Percentiles rank a stretch among this genome's conserved stretches.
Conservation (phyloP, 1,140 invertebrate species). For the Rhyzopertha dominica region DNA sequence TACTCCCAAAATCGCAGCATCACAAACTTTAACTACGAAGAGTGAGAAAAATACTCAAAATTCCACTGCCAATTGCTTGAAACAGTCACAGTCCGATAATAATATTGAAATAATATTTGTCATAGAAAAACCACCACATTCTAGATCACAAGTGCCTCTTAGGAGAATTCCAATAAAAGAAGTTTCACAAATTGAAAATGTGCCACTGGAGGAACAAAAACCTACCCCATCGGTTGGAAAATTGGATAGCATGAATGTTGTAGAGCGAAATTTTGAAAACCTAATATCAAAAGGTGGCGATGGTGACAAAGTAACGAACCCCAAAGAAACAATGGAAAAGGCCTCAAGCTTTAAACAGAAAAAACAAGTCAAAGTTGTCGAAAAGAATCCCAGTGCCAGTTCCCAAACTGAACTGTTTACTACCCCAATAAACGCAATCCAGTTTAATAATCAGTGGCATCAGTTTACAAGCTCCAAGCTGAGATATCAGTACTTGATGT, state of each 20-base stretch:
- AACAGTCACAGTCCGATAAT: no score
- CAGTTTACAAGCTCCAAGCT: slow-evolving; percentile 22
- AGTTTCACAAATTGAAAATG: slow-evolving; percentile 9
- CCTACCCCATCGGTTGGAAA: slow-evolving; percentile 11
- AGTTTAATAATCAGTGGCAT: slow-evolving; percentile 34
- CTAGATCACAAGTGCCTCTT: slow-evolving; percentile 35
- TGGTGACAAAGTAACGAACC: no score
- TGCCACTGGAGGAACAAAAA: neutral
- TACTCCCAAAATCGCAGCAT: slow-evolving; percentile 11
- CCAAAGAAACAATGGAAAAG: slow-evolving; percentile 11
- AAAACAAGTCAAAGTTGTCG: slow-evolving; percentile 19
- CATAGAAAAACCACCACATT: slow-evolving; percentile 36
- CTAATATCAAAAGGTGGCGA: no score
- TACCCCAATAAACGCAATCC: slow-evolving; percentile 32
- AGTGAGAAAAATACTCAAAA: no score
- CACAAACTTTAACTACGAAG: slow-evolving; percentile 15
- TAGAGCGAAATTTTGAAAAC: slow-evolving; percentile 20
- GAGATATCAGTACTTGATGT: slow-evolving; percentile 31
- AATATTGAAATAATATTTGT: slow-evolving; percentile 28
- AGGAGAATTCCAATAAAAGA: slow-evolving; percentile 34
- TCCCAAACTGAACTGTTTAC: slow-evolving; percentile 15
- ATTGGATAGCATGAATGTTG: slow-evolving; percentile 27
- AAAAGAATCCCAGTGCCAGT: slow-evolving; percentile 12
- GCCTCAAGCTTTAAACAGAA: slow-evolving; percentile 24
- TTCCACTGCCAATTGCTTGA: no score